Evolutionary conservation across 1,140 invertebrate species (phyloP).

Genomic region (Zaprionus ghesquierei): DNA sequence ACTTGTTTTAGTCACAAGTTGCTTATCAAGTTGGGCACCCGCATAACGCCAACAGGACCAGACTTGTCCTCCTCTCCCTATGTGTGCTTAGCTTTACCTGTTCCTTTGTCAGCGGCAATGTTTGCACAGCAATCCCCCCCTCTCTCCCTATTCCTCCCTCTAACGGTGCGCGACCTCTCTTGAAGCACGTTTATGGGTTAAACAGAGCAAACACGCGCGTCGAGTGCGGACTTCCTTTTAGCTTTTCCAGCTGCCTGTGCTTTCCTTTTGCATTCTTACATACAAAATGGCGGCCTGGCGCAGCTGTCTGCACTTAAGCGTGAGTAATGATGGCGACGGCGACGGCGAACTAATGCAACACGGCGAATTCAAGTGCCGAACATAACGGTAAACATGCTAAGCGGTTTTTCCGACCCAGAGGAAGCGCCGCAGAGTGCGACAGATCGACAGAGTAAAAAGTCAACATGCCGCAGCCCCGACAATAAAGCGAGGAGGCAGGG

Average conservation of each 20-base stretch:
- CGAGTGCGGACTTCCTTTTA: slow-evolving; percentile 39
- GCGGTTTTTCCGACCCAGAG: slow-evolving; percentile 52
- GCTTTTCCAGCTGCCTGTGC: slow-evolving; percentile 8
- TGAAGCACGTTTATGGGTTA: slow-evolving; percentile 72
- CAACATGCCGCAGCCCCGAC: slow-evolving; percentile 52
- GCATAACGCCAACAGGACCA: slow-evolving; percentile 10
- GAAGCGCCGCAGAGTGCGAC: background rate
- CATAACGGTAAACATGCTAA: slow-evolving; percentile 79
- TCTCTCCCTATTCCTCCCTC: background rate
- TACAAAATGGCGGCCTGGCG: slow-evolving; percentile 41
- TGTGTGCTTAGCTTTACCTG: background rate
- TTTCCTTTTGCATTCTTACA: slow-evolving; percentile 23
- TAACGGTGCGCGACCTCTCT: slow-evolving; percentile 5
- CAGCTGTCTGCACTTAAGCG: slow-evolving; percentile 62
- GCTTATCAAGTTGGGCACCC: background rate
- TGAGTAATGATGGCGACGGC: slow-evolving; percentile 48
- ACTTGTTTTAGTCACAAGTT: background rate
- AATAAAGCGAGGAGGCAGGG: slow-evolving; percentile 19
- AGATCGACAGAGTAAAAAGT: slow-evolving; percentile 50
- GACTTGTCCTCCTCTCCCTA: slow-evolving; percentile 34
- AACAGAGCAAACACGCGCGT: slow-evolving; percentile 71
- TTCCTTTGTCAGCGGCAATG: slow-evolving; percentile 50
- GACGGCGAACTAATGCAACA: slow-evolving; percentile 72
- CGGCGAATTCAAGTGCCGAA: slow-evolving; percentile 77
- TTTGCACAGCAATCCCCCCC: slow-evolving; percentile 21